These are phyloP conservation scores for Xiphydria camelus DNA, from an alignment of 2,888 invertebrate genomes.

Conservation along the genomic window DNA sequence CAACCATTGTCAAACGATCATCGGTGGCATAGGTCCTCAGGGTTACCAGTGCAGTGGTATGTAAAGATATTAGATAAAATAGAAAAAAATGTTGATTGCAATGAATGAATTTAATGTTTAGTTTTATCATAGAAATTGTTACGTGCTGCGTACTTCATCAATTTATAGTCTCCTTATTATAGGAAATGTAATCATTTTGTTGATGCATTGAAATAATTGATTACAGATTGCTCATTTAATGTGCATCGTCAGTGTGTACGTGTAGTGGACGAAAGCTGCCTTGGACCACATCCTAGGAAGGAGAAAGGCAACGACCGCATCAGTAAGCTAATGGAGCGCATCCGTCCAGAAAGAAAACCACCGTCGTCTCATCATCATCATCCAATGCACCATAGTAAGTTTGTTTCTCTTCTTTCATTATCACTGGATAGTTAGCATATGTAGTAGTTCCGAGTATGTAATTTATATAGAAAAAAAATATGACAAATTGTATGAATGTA, in stretches of 20 bases:
- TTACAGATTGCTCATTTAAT: conserved; percentile 83
- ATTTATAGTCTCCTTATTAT: no score
- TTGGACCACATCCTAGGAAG: conserved; percentile 67
- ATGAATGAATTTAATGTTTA: background rate
- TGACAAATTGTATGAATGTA: background rate
- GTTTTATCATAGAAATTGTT: no score
- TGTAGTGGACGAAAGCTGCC: conserved; percentile 80
- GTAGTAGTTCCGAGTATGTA: background rate
- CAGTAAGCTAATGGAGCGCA: conserved; percentile 74
- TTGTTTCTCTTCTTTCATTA: background rate
- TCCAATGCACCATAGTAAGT: conserved; percentile 31
- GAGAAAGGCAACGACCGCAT: conserved; percentile 73
- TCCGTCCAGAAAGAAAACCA: conserved; percentile 60
- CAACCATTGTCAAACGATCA: conserved; percentile 88
- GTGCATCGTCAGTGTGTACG: conserved; percentile 84
- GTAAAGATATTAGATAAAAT: conserved; percentile 26
- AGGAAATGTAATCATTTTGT: no score
- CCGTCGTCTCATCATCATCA: conserved; percentile 54
- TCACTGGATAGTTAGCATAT: no score
- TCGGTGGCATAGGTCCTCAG: conserved; percentile 96
- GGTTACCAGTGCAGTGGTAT: conserved; percentile 93
- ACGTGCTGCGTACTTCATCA: no score
- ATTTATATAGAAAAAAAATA: background rate
- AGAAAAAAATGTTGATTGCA: background rate
- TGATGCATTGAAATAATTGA: conserved; percentile 3